Evolutionary conservation across 1,140 invertebrate genomes (phyloP), one percentile per base, ranked within the genome.

Genomic region (Oreohelix idahoensis): DNA sequence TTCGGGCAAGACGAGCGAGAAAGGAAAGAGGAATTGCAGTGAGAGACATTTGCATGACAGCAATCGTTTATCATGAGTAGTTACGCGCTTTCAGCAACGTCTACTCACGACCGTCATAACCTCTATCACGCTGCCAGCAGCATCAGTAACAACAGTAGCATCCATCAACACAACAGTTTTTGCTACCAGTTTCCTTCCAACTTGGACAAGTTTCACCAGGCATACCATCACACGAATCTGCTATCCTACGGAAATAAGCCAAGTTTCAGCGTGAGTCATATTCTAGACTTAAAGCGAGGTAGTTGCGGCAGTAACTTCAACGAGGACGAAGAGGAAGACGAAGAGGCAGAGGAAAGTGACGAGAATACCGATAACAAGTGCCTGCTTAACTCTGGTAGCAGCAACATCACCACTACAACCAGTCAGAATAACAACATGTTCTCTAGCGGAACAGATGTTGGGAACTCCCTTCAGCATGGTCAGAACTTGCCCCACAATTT

Each of bases 361-460:
- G 74, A 76, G 23, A 76, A 76, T n/a, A 29, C 35, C 17, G 73
- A 75, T 11, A 75, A 38, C n/a, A 75, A 75, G 39, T 42, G 73
- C 35, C 20, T 75, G 73, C 35, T 75, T 17, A 75, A 75, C 42
- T 2, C n/a, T 26, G n/a, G 5, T n/a, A 42, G 39, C 38, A 29
- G 17, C 20, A 29, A 32, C 38, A 49, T 5, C 35, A 39, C 23
- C 69, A n/a, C 69, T 26, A 4, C 70, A 23, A 39, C 26, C 20
- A 39, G 39, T 29, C 11, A 13, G 11, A 11, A 49, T 23, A 35
- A 26, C 45, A 29, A 53, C 29, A 76, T 76, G 42, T 45, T 45
- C 29, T 45, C 74, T 8, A 23, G 8, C 74, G 74, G 74, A 10
- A 51, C 29, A 2, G 39, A 76, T 1, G 32, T 29, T 35, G 4